Percentiles rank a stretch among this genome's conserved stretches.
Evolutionary conservation across 1,140 invertebrate species (phyloP).

Genomic region (Halyomorpha halys): DNA sequence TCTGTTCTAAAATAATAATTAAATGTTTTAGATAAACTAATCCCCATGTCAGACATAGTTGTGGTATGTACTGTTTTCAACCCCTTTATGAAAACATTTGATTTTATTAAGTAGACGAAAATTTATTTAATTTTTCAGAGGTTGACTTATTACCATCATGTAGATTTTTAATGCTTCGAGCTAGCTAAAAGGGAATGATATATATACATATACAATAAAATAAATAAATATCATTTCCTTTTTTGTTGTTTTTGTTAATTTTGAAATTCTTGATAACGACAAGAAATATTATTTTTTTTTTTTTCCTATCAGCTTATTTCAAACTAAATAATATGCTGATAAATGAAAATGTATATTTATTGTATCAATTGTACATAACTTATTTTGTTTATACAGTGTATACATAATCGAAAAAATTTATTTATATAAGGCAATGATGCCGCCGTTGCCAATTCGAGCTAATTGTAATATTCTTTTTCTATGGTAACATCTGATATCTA

Average conservation of each 20-base stretch:
- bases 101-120: slow-evolving; percentile 4
- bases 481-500: slow-evolving; percentile 10
- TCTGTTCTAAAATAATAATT: slow-evolving; percentile 9
- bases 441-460: slow-evolving; percentile 9
- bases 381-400: slow-evolving; percentile 16
- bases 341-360: slow-evolving; percentile 12
- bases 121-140: slow-evolving; percentile 10
- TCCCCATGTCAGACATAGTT: slow-evolving; percentile 7
- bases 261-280: not conserved
- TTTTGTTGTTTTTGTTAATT: slow-evolving; percentile 8
- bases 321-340: slow-evolving; percentile 12
- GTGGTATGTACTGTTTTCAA: not conserved
- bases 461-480: slow-evolving; percentile 12
- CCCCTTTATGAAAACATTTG: not conserved
- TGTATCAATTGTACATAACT: slow-evolving; percentile 14
- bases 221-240: not conserved
- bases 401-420: slow-evolving; percentile 11
- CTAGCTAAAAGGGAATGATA: slow-evolving; percentile 1
- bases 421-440: slow-evolving; percentile 11
- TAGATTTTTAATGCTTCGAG: slow-evolving; percentile 14
- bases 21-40: slow-evolving; percentile 6
- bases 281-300: slow-evolving; percentile 1
- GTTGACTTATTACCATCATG: slow-evolving; percentile 9
- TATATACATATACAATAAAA: not conserved
- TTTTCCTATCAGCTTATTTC: slow-evolving; percentile 14